Percentiles rank a stretch among this genome's conserved stretches.
Conservation (phyloP, 1,140 invertebrate species). For the Drosophila cardini region DNA sequence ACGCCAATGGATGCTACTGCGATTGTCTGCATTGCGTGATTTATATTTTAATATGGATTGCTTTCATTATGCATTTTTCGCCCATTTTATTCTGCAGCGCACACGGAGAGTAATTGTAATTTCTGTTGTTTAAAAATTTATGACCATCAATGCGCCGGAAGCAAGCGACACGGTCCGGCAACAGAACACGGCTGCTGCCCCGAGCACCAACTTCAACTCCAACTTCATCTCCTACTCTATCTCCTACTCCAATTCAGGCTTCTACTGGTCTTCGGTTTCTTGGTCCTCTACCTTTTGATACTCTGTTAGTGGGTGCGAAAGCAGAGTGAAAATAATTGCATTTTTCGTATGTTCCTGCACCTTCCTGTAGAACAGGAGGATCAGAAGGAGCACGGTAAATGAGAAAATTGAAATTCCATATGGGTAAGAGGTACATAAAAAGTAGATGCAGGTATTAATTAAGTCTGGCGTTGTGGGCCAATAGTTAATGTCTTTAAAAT, state of each 20-base stretch:
- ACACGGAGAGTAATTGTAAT: slow-evolving; percentile 71
- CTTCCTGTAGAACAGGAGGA: slow-evolving; percentile 1
- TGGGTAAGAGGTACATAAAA: slow-evolving; percentile 32
- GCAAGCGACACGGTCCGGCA: slow-evolving; percentile 38
- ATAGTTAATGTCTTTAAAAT: slow-evolving; percentile 14
- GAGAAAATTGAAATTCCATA: slow-evolving; percentile 51
- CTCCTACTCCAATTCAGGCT: not conserved
- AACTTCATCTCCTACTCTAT: not conserved
- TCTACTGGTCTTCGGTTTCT: not conserved
- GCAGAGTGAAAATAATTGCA: slow-evolving; percentile 74
- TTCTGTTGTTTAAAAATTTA: slow-evolving; percentile 82
- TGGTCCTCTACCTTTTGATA: not conserved
- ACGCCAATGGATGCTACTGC: slow-evolving; percentile 17
- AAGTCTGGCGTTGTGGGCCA: slow-evolving; percentile 37
- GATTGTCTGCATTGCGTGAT: slow-evolving; percentile 65
- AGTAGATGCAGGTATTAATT: slow-evolving; percentile 62
- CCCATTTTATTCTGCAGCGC: slow-evolving; percentile 41
- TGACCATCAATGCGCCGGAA: slow-evolving; percentile 72
- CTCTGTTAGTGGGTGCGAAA: slow-evolving; percentile 63
- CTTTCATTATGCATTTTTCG: slow-evolving; percentile 81
- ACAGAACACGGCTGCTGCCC: slow-evolving; percentile 25
- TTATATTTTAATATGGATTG: slow-evolving; percentile 80
- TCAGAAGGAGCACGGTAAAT: slow-evolving; percentile 10
- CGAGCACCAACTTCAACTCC: not conserved
- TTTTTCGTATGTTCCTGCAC: slow-evolving; percentile 32